phyloP scores from a whole-genome alignment of 2,888 invertebrate genomes.

The Cataglyphis livida region DNA sequence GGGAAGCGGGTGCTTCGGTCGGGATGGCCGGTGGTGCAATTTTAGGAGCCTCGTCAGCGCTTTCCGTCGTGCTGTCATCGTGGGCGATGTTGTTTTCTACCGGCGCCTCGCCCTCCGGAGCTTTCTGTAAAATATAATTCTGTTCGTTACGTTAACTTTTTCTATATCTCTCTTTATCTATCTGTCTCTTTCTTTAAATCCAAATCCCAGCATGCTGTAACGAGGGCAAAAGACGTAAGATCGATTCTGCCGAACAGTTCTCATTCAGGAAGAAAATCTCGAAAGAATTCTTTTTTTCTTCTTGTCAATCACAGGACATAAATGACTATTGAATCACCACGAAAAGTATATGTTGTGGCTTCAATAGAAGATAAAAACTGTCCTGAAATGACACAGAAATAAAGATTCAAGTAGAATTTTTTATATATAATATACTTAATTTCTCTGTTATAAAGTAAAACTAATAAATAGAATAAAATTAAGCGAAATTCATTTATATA shows the following conservation, averaged over 20 bases:
- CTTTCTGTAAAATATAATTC: slow-evolving; percentile 75
- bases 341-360: slow-evolving; percentile 17
- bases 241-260: slow-evolving; percentile 67
- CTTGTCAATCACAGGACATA: not conserved
- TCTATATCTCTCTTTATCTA: not conserved
- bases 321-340: not conserved
- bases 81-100: slow-evolving; percentile 76
- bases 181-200: slow-evolving; percentile 55
- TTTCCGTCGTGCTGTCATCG: slow-evolving; percentile 79
- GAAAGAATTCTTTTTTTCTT: not conserved
- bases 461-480: not conserved
- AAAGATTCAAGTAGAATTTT: not conserved
- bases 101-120: slow-evolving; percentile 77
- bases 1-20: slow-evolving; percentile 76
- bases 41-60: slow-evolving; percentile 78
- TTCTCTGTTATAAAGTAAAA: not conserved
- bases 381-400: not conserved
- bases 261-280: slow-evolving; percentile 22
- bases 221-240: slow-evolving; percentile 65
- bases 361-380: slow-evolving; percentile 8
- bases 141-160: slow-evolving; percentile 46
- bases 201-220: slow-evolving; percentile 77
- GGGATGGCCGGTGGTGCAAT: slow-evolving; percentile 80
- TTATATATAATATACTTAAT: not conserved
- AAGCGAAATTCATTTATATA: not conserved